These are phyloP conservation scores for Callochromis pleurospilus DNA, from an alignment of 2,113 vertebrate species.

Conservation along the genomic window DNA sequence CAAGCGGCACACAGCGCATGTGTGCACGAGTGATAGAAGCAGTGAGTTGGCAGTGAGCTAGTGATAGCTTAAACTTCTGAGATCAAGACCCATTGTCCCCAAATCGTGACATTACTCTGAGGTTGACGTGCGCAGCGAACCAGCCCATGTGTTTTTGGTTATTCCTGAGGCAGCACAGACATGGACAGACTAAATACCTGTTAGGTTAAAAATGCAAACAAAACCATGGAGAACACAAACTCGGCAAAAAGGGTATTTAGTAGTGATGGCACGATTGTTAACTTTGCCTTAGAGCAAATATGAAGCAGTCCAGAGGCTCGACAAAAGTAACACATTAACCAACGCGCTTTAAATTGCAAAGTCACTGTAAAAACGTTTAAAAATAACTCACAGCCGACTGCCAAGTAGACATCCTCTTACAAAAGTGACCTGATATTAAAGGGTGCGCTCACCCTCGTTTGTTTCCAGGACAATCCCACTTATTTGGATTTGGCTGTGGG, in stretches of 20 bases:
- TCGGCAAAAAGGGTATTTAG: background rate
- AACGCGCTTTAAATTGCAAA: background rate
- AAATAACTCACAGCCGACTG: background rate
- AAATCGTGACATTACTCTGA: conserved; percentile 30
- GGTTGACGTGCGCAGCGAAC: background rate
- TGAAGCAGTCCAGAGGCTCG: background rate
- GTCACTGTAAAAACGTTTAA: background rate
- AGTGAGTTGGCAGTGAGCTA: background rate
- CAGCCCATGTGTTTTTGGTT: background rate
- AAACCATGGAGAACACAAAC: background rate
- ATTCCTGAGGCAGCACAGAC: background rate
- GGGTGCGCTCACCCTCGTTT: background rate
- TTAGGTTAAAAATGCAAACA: background rate
- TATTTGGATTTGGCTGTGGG: background rate
- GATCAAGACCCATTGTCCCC: background rate
- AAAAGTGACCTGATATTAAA: background rate
- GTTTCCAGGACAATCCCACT: background rate
- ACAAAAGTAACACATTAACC: background rate
- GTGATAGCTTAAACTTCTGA: background rate
- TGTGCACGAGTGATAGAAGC: background rate
- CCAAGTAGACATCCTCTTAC: background rate
- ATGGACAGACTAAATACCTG: background rate
- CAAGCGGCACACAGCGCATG: background rate
- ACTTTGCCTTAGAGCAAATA: background rate
- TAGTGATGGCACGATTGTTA: background rate